phyloP scores from a whole-genome alignment of 2,888 invertebrate species.

The Clitarchus hookeri region DNA sequence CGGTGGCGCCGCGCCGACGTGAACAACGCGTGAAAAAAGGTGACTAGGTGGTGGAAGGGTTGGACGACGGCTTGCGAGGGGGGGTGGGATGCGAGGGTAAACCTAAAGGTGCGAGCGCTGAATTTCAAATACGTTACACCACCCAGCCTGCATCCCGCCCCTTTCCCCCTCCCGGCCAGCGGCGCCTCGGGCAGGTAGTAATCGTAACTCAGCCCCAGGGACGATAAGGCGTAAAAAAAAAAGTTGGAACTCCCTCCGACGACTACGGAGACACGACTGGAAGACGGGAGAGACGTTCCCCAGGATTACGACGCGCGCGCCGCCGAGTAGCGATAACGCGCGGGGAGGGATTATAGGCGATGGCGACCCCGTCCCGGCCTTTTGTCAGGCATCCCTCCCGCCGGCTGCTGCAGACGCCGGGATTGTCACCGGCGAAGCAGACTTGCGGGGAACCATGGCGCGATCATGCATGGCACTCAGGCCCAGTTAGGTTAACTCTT shows the following conservation, averaged over 20 bases:
- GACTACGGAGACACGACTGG: too few relatives aligned
- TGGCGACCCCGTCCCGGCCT: neutral
- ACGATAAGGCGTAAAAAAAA: neutral
- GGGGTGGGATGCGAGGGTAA: neutral
- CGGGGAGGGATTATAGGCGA: neutral
- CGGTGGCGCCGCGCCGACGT: too few relatives aligned
- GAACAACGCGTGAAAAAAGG: neutral
- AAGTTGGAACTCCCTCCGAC: neutral
- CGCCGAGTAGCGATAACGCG: neutral
- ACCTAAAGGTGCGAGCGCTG: neutral
- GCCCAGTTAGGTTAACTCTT: too few relatives aligned
- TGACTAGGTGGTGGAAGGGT: neutral
- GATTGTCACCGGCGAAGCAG: too few relatives aligned
- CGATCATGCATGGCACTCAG: too few relatives aligned
- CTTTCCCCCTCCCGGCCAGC: neutral
- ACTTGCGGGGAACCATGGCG: too few relatives aligned
- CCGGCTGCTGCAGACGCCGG: too few relatives aligned
- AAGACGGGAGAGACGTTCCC: neutral
- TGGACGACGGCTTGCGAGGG: neutral
- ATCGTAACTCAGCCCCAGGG: neutral
- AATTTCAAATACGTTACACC: neutral
- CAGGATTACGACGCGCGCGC: neutral
- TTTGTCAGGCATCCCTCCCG: too few relatives aligned
- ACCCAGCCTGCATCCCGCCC: too few relatives aligned
- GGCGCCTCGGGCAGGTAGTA: neutral